Percentiles rank a stretch among this genome's conserved stretches.
phyloP scores from a whole-genome alignment of 2,113 vertebrate genomes.

The Panthera leo region DNA sequence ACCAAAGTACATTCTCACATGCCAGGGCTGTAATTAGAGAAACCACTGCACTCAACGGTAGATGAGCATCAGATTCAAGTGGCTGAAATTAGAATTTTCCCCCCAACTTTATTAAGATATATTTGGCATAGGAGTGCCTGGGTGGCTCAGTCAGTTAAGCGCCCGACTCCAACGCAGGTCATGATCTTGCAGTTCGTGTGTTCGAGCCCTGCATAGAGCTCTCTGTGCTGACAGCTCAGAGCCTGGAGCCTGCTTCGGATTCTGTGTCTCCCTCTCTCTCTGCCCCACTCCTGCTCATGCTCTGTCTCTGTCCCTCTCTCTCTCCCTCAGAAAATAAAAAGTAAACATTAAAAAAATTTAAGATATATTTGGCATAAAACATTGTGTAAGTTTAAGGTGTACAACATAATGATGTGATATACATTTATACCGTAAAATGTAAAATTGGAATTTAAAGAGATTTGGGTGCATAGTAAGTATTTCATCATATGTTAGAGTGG shows the following conservation, averaged over 20 bases:
- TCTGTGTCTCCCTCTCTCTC: no score
- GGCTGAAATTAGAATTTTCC: background rate
- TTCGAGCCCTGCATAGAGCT: no score
- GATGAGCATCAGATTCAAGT: background rate
- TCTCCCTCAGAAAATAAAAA: no score
- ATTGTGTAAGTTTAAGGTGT: background rate
- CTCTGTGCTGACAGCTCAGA: no score
- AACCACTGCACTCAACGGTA: background rate
- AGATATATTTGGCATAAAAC: background rate
- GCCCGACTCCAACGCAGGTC: no score
- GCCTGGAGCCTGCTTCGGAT: no score
- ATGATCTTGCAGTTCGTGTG: no score
- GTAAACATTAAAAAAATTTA: background rate
- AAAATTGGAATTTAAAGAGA: slow-evolving; percentile 22
- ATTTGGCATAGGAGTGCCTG: background rate
- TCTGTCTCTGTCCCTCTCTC: no score
- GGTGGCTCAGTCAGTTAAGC: no score
- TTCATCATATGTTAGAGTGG: background rate
- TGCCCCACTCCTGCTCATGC: no score
- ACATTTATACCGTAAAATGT: background rate
- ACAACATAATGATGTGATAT: background rate
- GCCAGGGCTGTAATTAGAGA: background rate
- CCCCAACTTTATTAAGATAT: background rate
- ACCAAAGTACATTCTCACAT: background rate
- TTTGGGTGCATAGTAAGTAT: background rate